These are phyloP conservation scores for Syncerus caffer DNA, from an alignment of 2,797 vertebrate species.

Conservation along the genomic window DNA sequence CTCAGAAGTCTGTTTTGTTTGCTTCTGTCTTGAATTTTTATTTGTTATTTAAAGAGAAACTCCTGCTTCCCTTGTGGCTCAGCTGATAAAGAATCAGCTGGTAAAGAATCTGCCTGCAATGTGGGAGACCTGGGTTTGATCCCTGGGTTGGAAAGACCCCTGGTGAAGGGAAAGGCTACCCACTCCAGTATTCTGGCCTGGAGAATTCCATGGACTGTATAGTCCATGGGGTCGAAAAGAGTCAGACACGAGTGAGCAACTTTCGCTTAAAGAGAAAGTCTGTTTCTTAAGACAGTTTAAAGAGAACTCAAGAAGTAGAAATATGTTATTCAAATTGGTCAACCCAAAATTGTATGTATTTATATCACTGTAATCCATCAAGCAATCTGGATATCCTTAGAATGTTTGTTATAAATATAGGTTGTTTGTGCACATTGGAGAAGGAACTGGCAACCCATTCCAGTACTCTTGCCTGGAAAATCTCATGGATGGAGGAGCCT, in stretches of 20 bases:
- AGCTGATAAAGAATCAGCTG: not conserved
- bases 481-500: no score
- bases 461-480: no score
- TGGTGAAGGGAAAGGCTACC: not conserved
- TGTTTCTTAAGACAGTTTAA: not conserved
- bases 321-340: not conserved
- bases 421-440: not conserved
- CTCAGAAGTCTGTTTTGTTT: not conserved
- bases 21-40: not conserved
- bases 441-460: no score
- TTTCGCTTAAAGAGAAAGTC: not conserved
- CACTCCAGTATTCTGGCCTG: not conserved
- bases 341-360: not conserved
- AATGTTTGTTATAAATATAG: not conserved
- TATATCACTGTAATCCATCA: not conserved
- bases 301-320: not conserved
- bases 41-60: not conserved
- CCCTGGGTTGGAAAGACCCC: not conserved
- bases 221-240: not conserved
- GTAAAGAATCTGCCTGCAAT: not conserved
- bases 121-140: not conserved
- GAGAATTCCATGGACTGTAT: not conserved
- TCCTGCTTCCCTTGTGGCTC: not conserved
- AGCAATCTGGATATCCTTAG: not conserved
- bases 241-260: not conserved